These are phyloP conservation scores for Canis aureus DNA, from an alignment of 2,113 vertebrate species.

Conservation along the genomic window DNA sequence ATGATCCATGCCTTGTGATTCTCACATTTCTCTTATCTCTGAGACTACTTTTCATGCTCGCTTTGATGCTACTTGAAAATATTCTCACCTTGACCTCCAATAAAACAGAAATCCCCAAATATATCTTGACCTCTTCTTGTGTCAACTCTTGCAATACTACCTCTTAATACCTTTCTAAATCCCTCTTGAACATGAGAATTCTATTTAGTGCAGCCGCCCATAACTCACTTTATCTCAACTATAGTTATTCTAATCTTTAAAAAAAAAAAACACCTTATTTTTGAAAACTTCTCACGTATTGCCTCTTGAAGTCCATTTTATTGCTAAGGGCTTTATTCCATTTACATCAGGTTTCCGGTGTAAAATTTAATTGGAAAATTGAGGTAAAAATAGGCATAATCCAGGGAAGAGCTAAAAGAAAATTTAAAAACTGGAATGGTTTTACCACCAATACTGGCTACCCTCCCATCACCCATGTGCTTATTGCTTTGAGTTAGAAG, in stretches of 20 bases:
- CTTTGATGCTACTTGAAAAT: conserved; percentile 70
- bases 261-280: neutral
- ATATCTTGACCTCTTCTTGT: conserved; percentile 64
- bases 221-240: conserved; percentile 22
- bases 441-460: neutral
- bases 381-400: neutral
- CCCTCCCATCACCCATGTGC: neutral
- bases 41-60: conserved; percentile 53
- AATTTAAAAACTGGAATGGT: neutral
- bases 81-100: conserved; percentile 57
- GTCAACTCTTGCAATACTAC: conserved; percentile 49
- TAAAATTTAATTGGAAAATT: conserved; percentile 18
- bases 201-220: neutral
- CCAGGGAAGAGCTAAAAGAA: neutral
- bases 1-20: conserved; percentile 61
- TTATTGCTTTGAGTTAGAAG: neutral
- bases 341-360: neutral
- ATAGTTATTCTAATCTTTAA: conserved; percentile 15
- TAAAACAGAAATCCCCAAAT: conserved; percentile 67
- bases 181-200: conserved; percentile 59
- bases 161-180: conserved; percentile 66
- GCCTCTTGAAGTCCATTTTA: conserved; percentile 4
- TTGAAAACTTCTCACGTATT: neutral
- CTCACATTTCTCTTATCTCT: conserved; percentile 72
- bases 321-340: conserved; percentile 11